Conservation (phyloP, 2,888 invertebrate genomes). For the Aporophyla nigra region DNA sequence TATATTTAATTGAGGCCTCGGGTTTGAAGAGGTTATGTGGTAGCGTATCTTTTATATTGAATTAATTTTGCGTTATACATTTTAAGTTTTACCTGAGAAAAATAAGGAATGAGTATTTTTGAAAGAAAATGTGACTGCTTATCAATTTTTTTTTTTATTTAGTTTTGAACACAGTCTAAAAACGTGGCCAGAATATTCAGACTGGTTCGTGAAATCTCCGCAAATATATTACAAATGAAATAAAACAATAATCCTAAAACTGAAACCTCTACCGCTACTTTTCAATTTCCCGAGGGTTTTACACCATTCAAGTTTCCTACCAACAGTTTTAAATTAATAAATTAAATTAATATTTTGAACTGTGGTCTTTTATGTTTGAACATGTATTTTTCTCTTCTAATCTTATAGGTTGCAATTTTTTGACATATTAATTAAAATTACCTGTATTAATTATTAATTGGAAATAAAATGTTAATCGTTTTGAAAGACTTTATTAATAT, state of each 20-base stretch:
- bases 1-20: constrained; percentile 37
- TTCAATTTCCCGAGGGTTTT: not conserved
- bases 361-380: no score
- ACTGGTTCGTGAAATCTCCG: not conserved
- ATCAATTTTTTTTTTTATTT: no score
- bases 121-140: not conserved
- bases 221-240: not conserved
- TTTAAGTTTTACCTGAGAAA: not conserved
- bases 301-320: not conserved
- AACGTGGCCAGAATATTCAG: not conserved
- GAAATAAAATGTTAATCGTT: no score
- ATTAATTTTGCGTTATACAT: not conserved
- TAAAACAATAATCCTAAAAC: not conserved
- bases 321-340: no score
- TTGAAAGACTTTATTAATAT: no score
- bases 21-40: not conserved
- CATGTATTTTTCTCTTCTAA: no score
- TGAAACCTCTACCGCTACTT: not conserved
- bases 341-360: no score
- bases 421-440: no score
- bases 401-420: no score
- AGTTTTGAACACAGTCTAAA: no score
- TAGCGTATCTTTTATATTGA: not conserved
- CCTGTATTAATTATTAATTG: no score
- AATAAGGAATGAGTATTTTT: not conserved